Base-by-base conservation (phyloP, 2,888 invertebrate genomes). In the Petrolisthes cinctipes region DNA sequence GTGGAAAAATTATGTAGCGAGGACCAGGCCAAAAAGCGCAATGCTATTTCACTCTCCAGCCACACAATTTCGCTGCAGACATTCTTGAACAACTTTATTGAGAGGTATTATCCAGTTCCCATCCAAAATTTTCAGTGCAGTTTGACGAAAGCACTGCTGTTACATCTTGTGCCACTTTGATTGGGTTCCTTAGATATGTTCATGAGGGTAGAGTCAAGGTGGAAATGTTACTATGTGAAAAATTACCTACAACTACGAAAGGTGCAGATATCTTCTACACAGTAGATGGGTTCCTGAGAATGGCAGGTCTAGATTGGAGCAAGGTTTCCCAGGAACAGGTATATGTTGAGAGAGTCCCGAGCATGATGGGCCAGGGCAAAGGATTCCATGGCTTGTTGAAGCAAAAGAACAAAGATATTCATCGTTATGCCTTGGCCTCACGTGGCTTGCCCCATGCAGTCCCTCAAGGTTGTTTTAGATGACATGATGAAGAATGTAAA, bases 401-500 rank as follows among this genome's bases (percentile, higher is more conserved):
- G 75, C 20, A 73, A 78, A 57, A 79, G 61, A 80, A 86, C 71
- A 68, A 66, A 79, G 71, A 81, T 71, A 86, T 86, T 86, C 71
- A 85, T 78, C 57, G 61, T 20, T 79, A 85, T 79, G 76, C 78
- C 66, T 61, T 78, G 76, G 78, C 79, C n/a, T 86, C 86, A 86
- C 79, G 54, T 6, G 79, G 85, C 61, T 79, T 78, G 85, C 78
- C 85, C 78, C n/a, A n/a, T n/a, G 37, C 17, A 85, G 85, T 85
- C 85, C 79, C 20, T 85, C 85, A 78, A 85, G 86, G 81, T 80
- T 68, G 81, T 86, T 86, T 81, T 80, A 71, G 68, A 83, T 83
- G 85, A 85, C 51, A 7, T 85, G 51, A 78, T 86, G 53, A 61
- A 78, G 78, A 37, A 51, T 78, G 84, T 84, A 71, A 85, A 56